These are phyloP conservation scores for Oryzias curvinotus DNA, from an alignment of 2,113 vertebrate genomes.

Conservation along the genomic window DNA sequence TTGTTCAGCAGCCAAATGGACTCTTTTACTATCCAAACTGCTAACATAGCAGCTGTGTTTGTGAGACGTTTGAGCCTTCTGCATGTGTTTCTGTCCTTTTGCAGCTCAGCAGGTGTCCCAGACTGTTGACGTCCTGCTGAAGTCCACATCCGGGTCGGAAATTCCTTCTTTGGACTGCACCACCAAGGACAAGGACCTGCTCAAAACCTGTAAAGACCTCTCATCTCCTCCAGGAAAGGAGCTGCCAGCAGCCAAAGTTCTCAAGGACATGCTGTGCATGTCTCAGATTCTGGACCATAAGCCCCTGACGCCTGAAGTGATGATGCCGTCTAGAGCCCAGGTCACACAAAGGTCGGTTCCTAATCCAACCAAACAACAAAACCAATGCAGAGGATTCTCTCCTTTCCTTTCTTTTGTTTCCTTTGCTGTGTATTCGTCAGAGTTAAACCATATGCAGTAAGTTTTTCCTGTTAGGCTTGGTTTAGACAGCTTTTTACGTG, in stretches of 20 bases:
- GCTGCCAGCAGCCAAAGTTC: constrained; percentile 45
- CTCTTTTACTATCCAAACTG: not conserved
- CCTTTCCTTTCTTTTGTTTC: not conserved
- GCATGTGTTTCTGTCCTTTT: not conserved
- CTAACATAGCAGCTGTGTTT: not conserved
- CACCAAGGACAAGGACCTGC: constrained; percentile 22
- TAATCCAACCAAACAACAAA: not conserved
- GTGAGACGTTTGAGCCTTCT: not conserved
- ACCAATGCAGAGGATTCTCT: no score
- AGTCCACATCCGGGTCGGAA: constrained; percentile 54
- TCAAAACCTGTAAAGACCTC: constrained; percentile 2
- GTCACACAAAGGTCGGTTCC: constrained; percentile 50
- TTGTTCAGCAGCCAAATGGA: not conserved
- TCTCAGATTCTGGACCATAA: constrained; percentile 81
- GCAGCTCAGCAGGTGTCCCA: constrained; percentile 88
- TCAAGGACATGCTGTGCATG: constrained; percentile 76
- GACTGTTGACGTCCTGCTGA: constrained; percentile 76
- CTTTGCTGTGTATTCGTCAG: no score
- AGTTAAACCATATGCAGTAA: no score
- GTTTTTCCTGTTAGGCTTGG: not conserved
- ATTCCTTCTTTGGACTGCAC: not conserved
- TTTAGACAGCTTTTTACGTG: not conserved
- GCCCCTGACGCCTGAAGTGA: constrained; percentile 76
- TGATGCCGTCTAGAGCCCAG: constrained; percentile 45
- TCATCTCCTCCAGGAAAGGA: not conserved